Conservation (phyloP, 2,888 invertebrate species). For the Drosophila niveifrons region DNA sequence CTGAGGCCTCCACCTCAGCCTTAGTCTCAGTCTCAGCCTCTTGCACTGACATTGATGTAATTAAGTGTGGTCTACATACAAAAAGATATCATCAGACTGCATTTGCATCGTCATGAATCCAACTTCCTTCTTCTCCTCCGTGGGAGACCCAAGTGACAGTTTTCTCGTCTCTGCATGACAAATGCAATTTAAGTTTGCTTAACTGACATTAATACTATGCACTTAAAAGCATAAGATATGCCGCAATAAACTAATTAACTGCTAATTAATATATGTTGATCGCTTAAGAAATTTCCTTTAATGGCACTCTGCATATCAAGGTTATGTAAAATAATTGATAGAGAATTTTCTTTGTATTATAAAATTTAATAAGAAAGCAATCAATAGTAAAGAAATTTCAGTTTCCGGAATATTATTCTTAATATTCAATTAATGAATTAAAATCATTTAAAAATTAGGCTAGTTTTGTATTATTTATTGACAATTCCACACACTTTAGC, state of each 20-base stretch:
- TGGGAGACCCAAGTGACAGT: conserved; percentile 37
- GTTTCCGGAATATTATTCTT: no score
- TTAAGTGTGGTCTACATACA: conserved; percentile 60
- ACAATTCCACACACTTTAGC: no score
- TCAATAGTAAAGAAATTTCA: no score
- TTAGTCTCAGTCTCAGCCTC: conserved; percentile 1
- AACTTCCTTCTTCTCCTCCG: conserved; percentile 16
- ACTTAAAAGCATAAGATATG: background rate
- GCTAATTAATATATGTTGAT: conserved; percentile 16
- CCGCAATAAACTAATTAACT: conserved; percentile 16
- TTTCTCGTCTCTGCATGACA: conserved; percentile 65
- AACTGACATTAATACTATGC: conserved; percentile 12
- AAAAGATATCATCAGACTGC: conserved; percentile 13
- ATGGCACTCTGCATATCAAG: no score
- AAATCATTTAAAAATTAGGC: no score
- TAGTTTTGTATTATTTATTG: no score
- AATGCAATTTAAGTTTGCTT: conserved; percentile 69
- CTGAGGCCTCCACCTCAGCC: conserved; percentile 21
- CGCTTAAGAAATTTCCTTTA: background rate
- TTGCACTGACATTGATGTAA: conserved; percentile 64
- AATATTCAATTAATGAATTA: no score
- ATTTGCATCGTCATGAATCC: background rate
- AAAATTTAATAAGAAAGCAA: no score
- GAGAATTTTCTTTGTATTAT: no score
- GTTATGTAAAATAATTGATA: no score